phyloP scores from a whole-genome alignment of 2,113 vertebrate genomes.

The Calypte anna region DNA sequence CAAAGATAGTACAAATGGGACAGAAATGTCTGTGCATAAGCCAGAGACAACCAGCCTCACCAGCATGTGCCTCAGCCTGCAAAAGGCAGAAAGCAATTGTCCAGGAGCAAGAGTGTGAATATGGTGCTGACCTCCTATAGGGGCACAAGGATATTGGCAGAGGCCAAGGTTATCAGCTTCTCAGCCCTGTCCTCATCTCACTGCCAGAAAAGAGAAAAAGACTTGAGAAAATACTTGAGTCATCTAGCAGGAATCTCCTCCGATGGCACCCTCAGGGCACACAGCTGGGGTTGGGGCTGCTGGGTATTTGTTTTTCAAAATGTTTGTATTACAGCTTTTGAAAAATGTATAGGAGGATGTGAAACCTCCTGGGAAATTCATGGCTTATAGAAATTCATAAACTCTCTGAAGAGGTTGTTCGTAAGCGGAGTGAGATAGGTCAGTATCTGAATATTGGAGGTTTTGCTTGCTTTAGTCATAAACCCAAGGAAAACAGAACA shows the following conservation, averaged over 20 bases:
- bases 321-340: not conserved
- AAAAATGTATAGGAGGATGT: not conserved
- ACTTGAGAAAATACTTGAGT: not conserved
- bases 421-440: not conserved
- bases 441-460: not conserved
- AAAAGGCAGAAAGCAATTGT: rapidly evolving
- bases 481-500: not conserved
- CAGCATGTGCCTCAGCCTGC: not conserved
- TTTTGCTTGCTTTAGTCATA: not conserved
- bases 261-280: rapidly evolving
- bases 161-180: not conserved
- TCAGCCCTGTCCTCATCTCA: not conserved
- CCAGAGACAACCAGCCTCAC: not conserved
- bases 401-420: not conserved
- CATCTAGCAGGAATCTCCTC: not conserved
- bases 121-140: not conserved
- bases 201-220: not conserved
- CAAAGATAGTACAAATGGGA: not conserved
- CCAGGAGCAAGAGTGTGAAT: not conserved
- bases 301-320: not conserved
- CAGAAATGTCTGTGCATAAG: not conserved
- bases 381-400: not conserved
- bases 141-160: not conserved
- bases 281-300: not conserved
- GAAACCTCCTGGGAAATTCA: not conserved